These are phyloP conservation scores for Whitmania pigra DNA, from an alignment of 1,140 invertebrate genomes.

Conservation along the genomic window DNA sequence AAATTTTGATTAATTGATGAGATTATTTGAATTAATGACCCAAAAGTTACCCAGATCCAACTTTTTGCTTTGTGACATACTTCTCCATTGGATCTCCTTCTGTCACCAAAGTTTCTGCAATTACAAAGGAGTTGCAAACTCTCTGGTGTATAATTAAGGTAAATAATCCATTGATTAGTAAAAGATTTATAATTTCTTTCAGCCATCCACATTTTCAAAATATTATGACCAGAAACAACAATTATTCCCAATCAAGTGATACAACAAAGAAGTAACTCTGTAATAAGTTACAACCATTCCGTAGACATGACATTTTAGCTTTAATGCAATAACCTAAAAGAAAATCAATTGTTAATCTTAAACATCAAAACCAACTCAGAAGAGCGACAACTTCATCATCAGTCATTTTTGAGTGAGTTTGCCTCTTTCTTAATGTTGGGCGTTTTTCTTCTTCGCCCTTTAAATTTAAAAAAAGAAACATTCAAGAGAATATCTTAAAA, in stretches of 20 bases:
- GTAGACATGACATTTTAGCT: background rate
- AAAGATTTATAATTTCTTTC: no score
- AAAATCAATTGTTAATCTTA: background rate
- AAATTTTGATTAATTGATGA: no score
- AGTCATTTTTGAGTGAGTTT: conserved; percentile 30
- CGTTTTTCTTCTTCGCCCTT: conserved; percentile 11
- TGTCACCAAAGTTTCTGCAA: conserved; percentile 32
- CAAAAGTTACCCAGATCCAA: conserved; percentile 37
- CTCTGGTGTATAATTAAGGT: no score
- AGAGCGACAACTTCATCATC: conserved; percentile 37
- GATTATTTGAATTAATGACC: background rate
- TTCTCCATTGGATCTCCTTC: conserved; percentile 35
- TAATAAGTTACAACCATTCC: no score
- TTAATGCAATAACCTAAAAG: background rate
- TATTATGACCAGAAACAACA: no score
- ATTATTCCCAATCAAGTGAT: no score
- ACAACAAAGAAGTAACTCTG: no score
- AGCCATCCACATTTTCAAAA: no score
- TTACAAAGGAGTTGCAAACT: background rate
- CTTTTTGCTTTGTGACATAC: conserved; percentile 36
- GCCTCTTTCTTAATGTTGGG: conserved; percentile 14
- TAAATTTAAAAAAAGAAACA: background rate
- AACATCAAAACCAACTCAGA: conserved; percentile 30
- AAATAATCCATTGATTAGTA: no score
- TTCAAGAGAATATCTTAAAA: background rate